Conservation (phyloP, 2,797 vertebrate species). For the Syngnathus acus region DNA sequence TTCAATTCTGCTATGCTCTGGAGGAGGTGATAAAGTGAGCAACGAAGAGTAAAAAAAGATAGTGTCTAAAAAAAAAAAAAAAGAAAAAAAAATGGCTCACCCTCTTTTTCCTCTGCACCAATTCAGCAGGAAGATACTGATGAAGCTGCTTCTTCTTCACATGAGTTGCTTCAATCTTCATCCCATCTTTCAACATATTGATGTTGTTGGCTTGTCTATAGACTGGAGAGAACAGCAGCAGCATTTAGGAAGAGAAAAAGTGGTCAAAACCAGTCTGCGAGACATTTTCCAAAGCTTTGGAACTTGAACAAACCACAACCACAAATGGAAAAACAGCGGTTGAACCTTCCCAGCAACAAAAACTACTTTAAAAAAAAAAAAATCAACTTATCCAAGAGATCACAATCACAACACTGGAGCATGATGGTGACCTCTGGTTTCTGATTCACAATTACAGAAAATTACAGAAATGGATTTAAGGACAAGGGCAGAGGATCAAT, state of each 20-base stretch:
- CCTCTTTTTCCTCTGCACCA: constrained; percentile 90
- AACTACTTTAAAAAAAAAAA: background rate
- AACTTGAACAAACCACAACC: too few species aligned
- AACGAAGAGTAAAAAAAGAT: background rate
- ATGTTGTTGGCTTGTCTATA: constrained; percentile 94
- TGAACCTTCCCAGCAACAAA: background rate
- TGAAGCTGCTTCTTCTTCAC: constrained; percentile 93
- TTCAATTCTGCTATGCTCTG: constrained; percentile 81
- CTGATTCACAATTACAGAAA: background rate
- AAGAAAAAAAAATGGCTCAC: constrained; percentile 46
- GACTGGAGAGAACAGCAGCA: constrained; percentile 64
- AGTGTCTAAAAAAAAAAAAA: background rate
- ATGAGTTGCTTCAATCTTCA: constrained; percentile 94
- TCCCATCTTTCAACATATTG: constrained; percentile 90
- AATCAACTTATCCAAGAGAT: too few species aligned
- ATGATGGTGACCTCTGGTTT: background rate
- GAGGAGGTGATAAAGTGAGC: background rate
- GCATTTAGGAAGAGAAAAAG: background rate
- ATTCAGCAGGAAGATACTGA: constrained; percentile 86
- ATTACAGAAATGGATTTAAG: background rate
- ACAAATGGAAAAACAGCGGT: too few species aligned
- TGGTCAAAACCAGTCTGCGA: too few species aligned
- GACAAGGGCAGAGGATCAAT: background rate
- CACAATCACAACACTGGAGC: too few species aligned
- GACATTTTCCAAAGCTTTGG: too few species aligned